These are phyloP conservation scores for Brachionus rotundiformis DNA, from an alignment of 1,140 invertebrate genomes.

Conservation along the genomic window DNA sequence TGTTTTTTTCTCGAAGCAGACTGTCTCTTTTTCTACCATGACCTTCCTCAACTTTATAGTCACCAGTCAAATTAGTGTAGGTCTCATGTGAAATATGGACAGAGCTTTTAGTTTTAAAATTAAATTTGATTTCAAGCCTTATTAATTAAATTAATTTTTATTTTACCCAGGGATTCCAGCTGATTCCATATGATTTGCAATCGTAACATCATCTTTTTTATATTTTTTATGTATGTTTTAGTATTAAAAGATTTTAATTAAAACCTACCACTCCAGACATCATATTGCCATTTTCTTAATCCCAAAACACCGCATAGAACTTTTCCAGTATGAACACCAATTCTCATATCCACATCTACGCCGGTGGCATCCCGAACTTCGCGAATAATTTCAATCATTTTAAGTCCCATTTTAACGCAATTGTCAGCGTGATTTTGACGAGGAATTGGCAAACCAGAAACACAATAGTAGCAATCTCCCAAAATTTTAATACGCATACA, in stretches of 20 bases:
- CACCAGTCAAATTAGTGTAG: constrained; percentile 16
- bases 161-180: constrained; percentile 86
- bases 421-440: constrained; percentile 86
- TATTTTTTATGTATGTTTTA: no score
- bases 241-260: no score
- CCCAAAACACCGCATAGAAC: constrained; percentile 92
- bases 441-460: constrained; percentile 84
- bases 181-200: constrained; percentile 94
- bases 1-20: neutral
- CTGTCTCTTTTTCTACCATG: constrained; percentile 29
- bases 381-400: constrained; percentile 90
- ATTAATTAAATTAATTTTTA: no score
- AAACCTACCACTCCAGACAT: constrained; percentile 47
- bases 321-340: constrained; percentile 89
- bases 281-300: constrained; percentile 71
- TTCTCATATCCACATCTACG: constrained; percentile 77
- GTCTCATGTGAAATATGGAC: constrained; percentile 46
- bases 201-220: constrained; percentile 76
- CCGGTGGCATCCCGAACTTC: constrained; percentile 47
- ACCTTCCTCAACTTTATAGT: constrained; percentile 38
- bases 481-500: constrained; percentile 71
- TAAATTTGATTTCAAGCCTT: constrained; percentile 54
- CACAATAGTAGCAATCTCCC: constrained; percentile 92
- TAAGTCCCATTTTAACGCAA: constrained; percentile 90
- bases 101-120: neutral